These are phyloP conservation scores for Tupaia tana DNA, from an alignment of 2,113 vertebrate genomes.

Conservation along the genomic window DNA sequence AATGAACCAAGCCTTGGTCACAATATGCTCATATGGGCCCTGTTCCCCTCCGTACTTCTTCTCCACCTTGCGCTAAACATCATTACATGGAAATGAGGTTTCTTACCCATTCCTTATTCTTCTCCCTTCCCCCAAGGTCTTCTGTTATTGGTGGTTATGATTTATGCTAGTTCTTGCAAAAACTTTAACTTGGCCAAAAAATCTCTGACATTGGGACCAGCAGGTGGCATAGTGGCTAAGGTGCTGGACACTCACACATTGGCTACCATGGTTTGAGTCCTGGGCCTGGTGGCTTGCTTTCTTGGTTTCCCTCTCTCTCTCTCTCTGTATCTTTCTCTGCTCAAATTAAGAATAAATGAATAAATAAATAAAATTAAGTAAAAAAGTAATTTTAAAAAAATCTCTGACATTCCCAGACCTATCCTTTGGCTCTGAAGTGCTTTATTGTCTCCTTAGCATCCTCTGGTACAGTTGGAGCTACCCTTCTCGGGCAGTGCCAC, in stretches of 20 bases:
- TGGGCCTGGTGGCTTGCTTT: no score
- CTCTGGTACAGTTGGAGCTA: background rate
- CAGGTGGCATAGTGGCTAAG: no score
- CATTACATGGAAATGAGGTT: background rate
- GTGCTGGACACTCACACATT: no score
- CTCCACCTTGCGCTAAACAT: background rate
- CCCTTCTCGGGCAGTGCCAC: background rate
- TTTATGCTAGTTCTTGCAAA: background rate
- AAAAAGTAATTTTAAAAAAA: no score
- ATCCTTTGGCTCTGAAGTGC: background rate
- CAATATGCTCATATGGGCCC: background rate
- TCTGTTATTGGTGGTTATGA: slow-evolving; percentile 7
- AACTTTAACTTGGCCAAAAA: slow-evolving; percentile 14
- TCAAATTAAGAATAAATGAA: no score
- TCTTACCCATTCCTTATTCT: background rate
- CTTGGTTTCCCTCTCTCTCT: no score
- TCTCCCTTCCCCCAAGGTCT: background rate
- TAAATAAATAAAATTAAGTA: no score
- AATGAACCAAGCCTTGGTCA: background rate
- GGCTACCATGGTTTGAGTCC: no score
- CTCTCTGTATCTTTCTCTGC: no score
- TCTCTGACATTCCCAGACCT: background rate
- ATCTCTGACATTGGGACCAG: background rate
- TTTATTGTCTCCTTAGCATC: background rate
- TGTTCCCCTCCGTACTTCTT: background rate